Conservation (phyloP, 1,140 invertebrate species). For the Zaprionus capensis region DNA sequence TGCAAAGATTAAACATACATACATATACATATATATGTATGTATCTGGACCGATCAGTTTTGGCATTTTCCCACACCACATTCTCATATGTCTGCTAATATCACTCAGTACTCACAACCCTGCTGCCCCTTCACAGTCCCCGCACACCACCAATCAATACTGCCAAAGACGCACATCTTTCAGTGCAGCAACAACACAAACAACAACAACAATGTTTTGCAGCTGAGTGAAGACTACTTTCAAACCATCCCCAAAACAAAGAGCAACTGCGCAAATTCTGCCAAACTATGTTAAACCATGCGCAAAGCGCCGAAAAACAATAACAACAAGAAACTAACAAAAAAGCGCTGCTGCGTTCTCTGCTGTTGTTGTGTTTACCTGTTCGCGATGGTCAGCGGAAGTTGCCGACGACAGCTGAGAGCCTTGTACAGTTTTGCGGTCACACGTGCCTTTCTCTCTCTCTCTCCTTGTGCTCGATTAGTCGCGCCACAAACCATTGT, state of each 20-base stretch:
- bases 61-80: not conserved
- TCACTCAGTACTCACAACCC: not conserved
- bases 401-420: constrained; percentile 22
- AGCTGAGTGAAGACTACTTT: constrained; percentile 31
- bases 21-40: not conserved
- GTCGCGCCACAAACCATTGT: constrained; percentile 27
- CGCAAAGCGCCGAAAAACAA: constrained; percentile 58
- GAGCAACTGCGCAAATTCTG: constrained; percentile 70
- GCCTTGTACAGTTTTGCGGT: constrained; percentile 29
- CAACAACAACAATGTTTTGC: constrained; percentile 15
- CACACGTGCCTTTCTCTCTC: not conserved
- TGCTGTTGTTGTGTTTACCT: constrained; percentile 27
- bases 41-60: not conserved
- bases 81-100: not conserved
- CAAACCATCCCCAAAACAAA: constrained; percentile 31
- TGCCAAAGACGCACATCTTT: constrained; percentile 37
- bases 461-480: not conserved
- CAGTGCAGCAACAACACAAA: constrained; percentile 22
- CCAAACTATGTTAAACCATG: constrained; percentile 35
- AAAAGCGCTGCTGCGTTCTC: constrained; percentile 11
- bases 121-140: not conserved
- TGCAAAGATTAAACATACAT: not conserved
- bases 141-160: constrained; percentile 32
- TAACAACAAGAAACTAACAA: constrained; percentile 35
- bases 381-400: constrained; percentile 23